These are phyloP conservation scores for Hylaea fasciaria DNA, from an alignment of 2,888 invertebrate genomes.

Conservation along the genomic window DNA sequence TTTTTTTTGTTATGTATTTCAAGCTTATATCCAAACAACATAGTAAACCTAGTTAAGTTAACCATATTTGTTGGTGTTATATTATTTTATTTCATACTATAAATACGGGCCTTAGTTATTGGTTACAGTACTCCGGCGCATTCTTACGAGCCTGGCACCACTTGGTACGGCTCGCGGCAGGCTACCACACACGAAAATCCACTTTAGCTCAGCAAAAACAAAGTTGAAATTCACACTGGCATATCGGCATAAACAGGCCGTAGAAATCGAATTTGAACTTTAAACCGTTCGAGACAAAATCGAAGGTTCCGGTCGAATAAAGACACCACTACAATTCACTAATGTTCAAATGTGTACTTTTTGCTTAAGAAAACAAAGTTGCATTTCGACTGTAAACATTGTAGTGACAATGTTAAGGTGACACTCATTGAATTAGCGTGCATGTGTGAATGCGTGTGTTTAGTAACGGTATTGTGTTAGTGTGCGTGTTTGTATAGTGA, in stretches of 20 bases:
- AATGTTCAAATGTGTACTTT: conserved; percentile 34
- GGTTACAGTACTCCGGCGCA: conserved; percentile 66
- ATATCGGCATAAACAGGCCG: conserved; percentile 3
- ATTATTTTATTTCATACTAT: conserved; percentile 23
- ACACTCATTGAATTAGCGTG: conserved; percentile 52
- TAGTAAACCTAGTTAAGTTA: not conserved
- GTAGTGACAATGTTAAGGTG: conserved; percentile 43
- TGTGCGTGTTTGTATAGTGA: conserved; percentile 48
- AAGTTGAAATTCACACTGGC: conserved; percentile 42
- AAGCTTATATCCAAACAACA: too few species aligned
- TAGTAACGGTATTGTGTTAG: conserved; percentile 49
- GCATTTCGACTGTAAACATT: conserved; percentile 34
- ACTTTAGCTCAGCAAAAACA: conserved; percentile 44
- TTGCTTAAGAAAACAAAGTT: conserved; percentile 29
- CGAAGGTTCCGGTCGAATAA: conserved; percentile 43
- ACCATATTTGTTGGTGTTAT: conserved; percentile 1
- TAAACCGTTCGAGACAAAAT: conserved; percentile 49
- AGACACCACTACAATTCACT: conserved; percentile 19
- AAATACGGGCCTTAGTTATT: conserved; percentile 32
- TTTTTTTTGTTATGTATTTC: too few species aligned
- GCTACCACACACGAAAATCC: conserved; percentile 39
- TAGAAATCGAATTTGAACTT: conserved; percentile 58
- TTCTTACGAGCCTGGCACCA: conserved; percentile 72
- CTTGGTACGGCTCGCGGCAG: conserved; percentile 62
- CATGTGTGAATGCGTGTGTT: conserved; percentile 47